Evolutionary conservation across 2,888 invertebrate genomes (phyloP), one percentile per base, ranked within the genome.

Genomic region (Papilio gigon): DNA sequence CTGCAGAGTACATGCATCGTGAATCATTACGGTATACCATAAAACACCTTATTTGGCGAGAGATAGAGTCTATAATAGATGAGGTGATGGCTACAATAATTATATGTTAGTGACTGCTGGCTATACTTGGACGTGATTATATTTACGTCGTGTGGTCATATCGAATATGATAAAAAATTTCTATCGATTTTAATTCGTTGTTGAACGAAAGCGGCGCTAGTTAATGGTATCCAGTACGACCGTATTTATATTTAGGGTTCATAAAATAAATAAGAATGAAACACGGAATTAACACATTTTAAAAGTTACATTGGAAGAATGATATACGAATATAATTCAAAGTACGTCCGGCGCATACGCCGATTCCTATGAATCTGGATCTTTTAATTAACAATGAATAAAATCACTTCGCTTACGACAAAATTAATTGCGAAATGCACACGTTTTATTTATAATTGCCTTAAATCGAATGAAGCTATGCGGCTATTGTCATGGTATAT

Each of bases 1-100:
- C 77, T 76, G 71, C 78, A 78, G 80, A 75, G 75, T 79, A 82
- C 81, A 74, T 77, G 77, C 74, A 77, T 73, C 74, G 68, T 74
- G 75, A 75, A 67, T 71, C 74, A 75, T 65, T 59, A 65, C 72
- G 71, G 67, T 73, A 71, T 73, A 73, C 74, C 67, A 75, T 72
- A 77, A 71, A 74, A 73, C 70, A 70, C 68, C 67, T 70, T 74
- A 62, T 68, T 68, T 44, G 68, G 68, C 58, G 22, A n/a, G 53
- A 58, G 58, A 70, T 69, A 70, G 63, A 68, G 70, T 64, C 64
- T 53, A 68, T 17, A 65, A 67, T 40, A 50, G 63, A 25, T 62
- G 58, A 62, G 37, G 30, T 66, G 50, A 37, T 53, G 25, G 42
- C 20, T 30, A 37, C 30, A 67, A 47, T 67, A 37, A 25, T 37